phyloP scores from a whole-genome alignment of 2,888 invertebrate genomes.

The Chalcis sispes region DNA sequence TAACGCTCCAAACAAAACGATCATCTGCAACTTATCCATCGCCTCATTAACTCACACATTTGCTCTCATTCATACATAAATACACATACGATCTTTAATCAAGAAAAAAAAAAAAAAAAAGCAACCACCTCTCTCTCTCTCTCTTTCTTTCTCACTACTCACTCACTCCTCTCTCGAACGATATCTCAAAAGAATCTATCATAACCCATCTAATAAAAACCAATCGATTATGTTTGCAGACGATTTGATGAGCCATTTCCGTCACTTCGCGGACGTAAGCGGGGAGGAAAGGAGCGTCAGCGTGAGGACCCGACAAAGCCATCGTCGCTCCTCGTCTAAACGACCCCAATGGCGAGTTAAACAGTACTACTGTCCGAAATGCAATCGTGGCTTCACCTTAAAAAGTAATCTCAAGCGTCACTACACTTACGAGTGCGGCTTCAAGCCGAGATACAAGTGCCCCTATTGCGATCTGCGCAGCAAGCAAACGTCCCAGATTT shows the following conservation, averaged over 20 bases:
- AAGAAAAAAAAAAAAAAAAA: too few relatives aligned
- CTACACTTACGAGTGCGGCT: constrained; percentile 66
- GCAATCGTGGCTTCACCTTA: constrained; percentile 63
- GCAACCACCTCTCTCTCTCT: too few relatives aligned
- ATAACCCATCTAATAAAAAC: too few relatives aligned
- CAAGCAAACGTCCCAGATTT: constrained; percentile 67
- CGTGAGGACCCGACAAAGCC: neutral
- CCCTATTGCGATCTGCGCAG: constrained; percentile 67
- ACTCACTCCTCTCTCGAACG: too few relatives aligned
- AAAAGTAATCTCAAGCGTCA: constrained; percentile 65
- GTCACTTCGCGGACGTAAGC: constrained; percentile 15
- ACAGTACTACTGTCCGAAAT: constrained; percentile 63
- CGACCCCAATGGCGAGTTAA: constrained; percentile 52
- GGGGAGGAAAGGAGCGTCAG: neutral
- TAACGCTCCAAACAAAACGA: too few relatives aligned
- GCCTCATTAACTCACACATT: too few relatives aligned
- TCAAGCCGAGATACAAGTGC: constrained; percentile 68
- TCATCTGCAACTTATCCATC: too few relatives aligned
- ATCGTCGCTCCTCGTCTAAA: neutral
- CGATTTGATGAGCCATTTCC: neutral
- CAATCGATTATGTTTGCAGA: constrained; percentile 51
- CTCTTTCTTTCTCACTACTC: too few relatives aligned
- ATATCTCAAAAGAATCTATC: too few relatives aligned
- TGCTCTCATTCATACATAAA: too few relatives aligned
- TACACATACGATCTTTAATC: too few relatives aligned